Conservation (phyloP, 1,140 invertebrate genomes). For the Diploscapter pachys region DNA sequence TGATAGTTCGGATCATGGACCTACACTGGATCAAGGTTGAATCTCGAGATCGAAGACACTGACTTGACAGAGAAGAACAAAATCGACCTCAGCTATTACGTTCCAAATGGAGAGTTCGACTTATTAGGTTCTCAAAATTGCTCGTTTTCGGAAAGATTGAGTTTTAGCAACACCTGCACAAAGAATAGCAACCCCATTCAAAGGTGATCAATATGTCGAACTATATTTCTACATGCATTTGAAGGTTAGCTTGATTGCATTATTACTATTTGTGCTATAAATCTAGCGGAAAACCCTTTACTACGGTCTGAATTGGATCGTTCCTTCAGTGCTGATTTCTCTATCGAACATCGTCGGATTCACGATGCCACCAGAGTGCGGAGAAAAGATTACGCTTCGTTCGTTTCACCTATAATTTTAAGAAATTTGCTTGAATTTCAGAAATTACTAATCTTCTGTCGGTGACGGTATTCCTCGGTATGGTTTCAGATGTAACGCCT, state of each 20-base stretch:
- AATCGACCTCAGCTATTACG: constrained; percentile 66
- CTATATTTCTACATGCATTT: constrained; percentile 62
- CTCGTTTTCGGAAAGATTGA: constrained; percentile 6
- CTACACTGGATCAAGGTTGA: constrained; percentile 75
- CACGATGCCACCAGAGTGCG: constrained; percentile 84
- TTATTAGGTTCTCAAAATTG: constrained; percentile 43
- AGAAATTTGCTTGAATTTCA: constrained; percentile 29
- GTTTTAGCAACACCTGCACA: constrained; percentile 32
- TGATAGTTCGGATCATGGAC: constrained; percentile 88
- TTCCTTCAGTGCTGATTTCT: constrained; percentile 83
- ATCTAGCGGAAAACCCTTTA: constrained; percentile 73
- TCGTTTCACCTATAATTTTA: constrained; percentile 15
- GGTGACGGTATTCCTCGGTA: constrained; percentile 89
- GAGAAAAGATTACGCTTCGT: constrained; percentile 75
- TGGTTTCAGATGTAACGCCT: constrained; percentile 80
- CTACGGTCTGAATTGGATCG: constrained; percentile 84
- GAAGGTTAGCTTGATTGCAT: constrained; percentile 47
- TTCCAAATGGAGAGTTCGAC: constrained; percentile 62
- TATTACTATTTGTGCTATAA: too few relatives aligned
- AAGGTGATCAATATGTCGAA: constrained; percentile 48
- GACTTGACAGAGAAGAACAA: constrained; percentile 30
- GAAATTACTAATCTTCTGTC: constrained; percentile 80
- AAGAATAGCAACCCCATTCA: constrained; percentile 31
- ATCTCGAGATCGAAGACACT: constrained; percentile 51
- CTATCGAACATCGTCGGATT: constrained; percentile 80